Base-by-base conservation (phyloP, 2,797 vertebrate species). In the Acropternis orthonyx region DNA sequence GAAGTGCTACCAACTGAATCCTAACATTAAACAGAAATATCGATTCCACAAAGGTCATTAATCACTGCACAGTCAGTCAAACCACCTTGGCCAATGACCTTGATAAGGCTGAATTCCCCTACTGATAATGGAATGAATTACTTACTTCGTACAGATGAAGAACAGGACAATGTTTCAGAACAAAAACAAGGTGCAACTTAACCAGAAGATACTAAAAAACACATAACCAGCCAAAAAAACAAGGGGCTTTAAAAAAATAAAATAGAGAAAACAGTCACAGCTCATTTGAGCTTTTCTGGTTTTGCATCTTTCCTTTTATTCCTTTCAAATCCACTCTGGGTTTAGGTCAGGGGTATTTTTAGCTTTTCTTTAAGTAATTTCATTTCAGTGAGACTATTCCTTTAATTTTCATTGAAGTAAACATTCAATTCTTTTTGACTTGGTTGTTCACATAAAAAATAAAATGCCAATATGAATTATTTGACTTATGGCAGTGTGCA, bases 11-110 rank as follows among this genome's bases (percentile, higher is more conserved):
- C 81, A 84, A 6, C 59, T 72, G 55, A 72, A 90, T 85, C 16
- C 58, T 79, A 91, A 66, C 8, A 7, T 78, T 85, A 49, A 88
- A 58, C 43, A 51, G 34, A 83, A 88, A 56, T 86, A 96, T 89
- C 1, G 80, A 97, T 96, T 56, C n/a, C 68, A 76, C 90, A 76
- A 92, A 91, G 78, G 41, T 87, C 87, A 96, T 95, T 93, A 96
- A 88, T 92, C 77, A 87, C 61, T 80, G 63, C 85, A 63, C 39
- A 86, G 69, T 77, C 63, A 96, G 90, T 32, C 67, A 92, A 95
- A 85, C 19, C 15, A 77, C 85, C 77, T 75, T 73, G 62, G 28
- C 76, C 44, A 92, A 58, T 88, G 84, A 92, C 81, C 85, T 93
- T 82, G 85, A 80, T 87, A 63, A 81, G 94, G 68, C 85, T 68